phyloP scores from a whole-genome alignment of 2,888 invertebrate species.

The Drosophila neonasuta region DNA sequence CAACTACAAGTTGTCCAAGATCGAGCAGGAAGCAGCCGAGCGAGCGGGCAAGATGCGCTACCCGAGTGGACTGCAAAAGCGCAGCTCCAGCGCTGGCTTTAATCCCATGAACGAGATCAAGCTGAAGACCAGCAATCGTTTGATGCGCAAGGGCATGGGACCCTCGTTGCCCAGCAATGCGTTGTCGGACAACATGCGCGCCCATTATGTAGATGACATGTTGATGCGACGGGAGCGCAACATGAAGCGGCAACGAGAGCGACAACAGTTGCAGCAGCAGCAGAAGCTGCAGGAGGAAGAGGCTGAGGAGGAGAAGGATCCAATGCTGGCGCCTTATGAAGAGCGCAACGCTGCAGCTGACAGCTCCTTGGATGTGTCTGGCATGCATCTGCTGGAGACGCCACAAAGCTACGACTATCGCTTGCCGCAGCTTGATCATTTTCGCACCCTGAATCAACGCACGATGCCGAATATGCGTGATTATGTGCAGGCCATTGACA shows the following conservation, averaged over 20 bases:
- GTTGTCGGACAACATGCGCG: conserved; percentile 50
- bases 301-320: conserved; percentile 4
- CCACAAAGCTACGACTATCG: conserved; percentile 56
- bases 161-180: conserved; percentile 78
- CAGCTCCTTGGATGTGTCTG: neutral
- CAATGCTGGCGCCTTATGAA: conserved; percentile 8
- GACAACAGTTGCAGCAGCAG: conserved; percentile 6
- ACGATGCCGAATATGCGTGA: conserved; percentile 39
- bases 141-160: conserved; percentile 78
- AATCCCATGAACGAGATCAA: conserved; percentile 79
- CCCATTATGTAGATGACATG: conserved; percentile 57
- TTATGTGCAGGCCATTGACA: conserved; percentile 35
- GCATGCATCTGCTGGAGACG: conserved; percentile 17
- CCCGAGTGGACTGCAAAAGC: conserved; percentile 39
- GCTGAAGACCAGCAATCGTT: conserved; percentile 77
- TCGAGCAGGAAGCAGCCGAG: conserved; percentile 80
- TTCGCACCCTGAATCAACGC: conserved; percentile 29
- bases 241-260: conserved; percentile 22
- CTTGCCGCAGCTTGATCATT: conserved; percentile 42
- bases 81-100: conserved; percentile 45
- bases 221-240: conserved; percentile 50
- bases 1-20: conserved; percentile 81
- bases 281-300: conserved; percentile 4
- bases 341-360: neutral
- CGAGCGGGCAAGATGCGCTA: conserved; percentile 11